Evolutionary conservation across 2,888 invertebrate species (phyloP).

Genomic region (Carpatolechia fugitivella): DNA sequence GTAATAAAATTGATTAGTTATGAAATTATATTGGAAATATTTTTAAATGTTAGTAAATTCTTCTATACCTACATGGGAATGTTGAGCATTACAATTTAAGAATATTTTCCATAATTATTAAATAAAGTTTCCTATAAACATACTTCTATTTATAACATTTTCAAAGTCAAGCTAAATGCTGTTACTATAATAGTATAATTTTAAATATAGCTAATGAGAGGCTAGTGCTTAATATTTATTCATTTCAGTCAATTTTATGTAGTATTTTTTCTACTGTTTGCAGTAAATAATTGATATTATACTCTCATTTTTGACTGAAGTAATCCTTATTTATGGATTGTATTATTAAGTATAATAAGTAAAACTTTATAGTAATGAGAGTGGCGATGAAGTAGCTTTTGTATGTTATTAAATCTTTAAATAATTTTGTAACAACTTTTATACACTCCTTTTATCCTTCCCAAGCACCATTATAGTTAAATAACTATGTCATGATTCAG

Average conservation of each 20-base stretch:
- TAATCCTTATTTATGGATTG: conserved; percentile 53
- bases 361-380: conserved; percentile 56
- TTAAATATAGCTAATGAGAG: conserved; percentile 32
- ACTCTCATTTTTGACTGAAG: conserved; percentile 53
- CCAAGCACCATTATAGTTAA: conserved; percentile 70
- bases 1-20: background rate
- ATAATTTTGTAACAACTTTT: conserved; percentile 75
- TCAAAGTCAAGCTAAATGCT: conserved; percentile 15
- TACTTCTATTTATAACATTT: background rate
- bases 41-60: background rate
- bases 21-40: background rate
- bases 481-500: background rate
- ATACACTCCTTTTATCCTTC: conserved; percentile 78
- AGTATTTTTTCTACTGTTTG: conserved; percentile 37
- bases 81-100: conserved; percentile 23
- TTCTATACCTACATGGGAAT: conserved; percentile 24
- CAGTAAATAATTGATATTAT: conserved; percentile 37
- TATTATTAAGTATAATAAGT: conserved; percentile 65
- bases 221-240: conserved; percentile 40
- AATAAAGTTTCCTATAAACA: conserved; percentile 3
- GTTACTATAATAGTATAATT: conserved; percentile 37
- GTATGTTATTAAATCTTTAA: conserved; percentile 75
- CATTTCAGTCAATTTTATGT: conserved; percentile 42
- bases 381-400: conserved; percentile 71
- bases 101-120: conserved; percentile 4